phyloP scores from a whole-genome alignment of 2,888 invertebrate species.

The Terebella lapidaria region DNA sequence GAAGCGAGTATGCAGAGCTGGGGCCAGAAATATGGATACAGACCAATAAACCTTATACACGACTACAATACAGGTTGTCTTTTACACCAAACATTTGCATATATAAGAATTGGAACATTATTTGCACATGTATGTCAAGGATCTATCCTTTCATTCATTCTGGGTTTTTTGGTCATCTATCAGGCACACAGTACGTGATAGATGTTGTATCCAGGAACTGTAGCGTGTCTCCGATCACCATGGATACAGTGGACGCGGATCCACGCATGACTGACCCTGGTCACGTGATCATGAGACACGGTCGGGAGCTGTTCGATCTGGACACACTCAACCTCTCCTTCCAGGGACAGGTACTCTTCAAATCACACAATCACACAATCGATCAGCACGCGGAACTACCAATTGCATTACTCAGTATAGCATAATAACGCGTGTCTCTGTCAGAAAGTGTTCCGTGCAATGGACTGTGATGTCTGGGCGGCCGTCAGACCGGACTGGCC shows the following conservation, averaged over 20 bases:
- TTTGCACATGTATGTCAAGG: too few species aligned
- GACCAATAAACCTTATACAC: not conserved
- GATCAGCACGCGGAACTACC: too few species aligned
- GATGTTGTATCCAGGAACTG: not conserved
- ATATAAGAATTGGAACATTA: too few species aligned
- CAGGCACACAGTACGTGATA: not conserved
- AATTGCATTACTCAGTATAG: too few species aligned
- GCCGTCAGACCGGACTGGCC: not conserved
- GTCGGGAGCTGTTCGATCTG: not conserved
- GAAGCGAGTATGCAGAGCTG: not conserved
- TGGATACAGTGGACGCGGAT: not conserved
- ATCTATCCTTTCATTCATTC: too few species aligned
- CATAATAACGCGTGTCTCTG: too few species aligned
- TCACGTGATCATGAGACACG: constrained; percentile 5
- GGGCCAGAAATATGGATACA: not conserved
- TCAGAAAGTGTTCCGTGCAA: not conserved
- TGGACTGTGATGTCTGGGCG: not conserved
- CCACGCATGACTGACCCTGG: not conserved
- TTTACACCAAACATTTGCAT: too few species aligned
- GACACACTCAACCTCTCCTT: not conserved
- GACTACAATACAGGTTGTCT: constrained; percentile 2
- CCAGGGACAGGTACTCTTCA: not conserved
- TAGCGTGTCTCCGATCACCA: not conserved
- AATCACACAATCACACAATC: too few species aligned
- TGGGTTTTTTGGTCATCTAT: too few species aligned